Base-by-base conservation (phyloP, 2,113 vertebrate species). In the Trogon surrucura region DNA sequence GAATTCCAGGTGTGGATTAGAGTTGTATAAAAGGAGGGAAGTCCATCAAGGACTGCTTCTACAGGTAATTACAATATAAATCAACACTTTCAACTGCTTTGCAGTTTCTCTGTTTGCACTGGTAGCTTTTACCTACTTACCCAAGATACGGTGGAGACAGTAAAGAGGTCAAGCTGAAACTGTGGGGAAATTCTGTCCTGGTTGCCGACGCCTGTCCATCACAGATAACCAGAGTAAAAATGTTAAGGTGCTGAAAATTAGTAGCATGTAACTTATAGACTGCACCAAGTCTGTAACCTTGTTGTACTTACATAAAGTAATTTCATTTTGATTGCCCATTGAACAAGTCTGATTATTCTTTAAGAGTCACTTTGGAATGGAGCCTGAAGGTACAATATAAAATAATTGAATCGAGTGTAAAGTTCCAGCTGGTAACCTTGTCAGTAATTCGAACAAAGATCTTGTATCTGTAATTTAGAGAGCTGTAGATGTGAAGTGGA, bases 331-430 rank as follows among this genome's bases (percentile, higher is more conserved):
- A 98, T 98, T 98, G 97, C 97, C 97, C 97, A 96, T 97, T 98
- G 97, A 98, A 94, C 96, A 97, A 95, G 97, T 97, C 97, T 97
- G 97, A 98, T 98, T 97, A 97, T 98, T 97, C 97, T 96, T 97
- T 97, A 98, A 97, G 97, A 98, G 96, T 98, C 96, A 90, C 96
- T 97, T 96, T 98, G 96, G 97, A 98, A 96, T 91, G 94, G 93
- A 96, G 97, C 97, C 97, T 97, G 97, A 97, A 98, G 97, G 97
- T 97, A 98, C 97, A 97, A 97, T 98, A 97, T 98, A 97, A 98
- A 97, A 97, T 98, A 98, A 98, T 97, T 98, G 97, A 97, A 97
- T 95, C 69, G 97, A 97, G 96, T 75, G 61, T 97, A 91, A 97
- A 98, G 95, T 97, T 97, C 96, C 97, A 98, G 97, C 96, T 97